A percentile compares a stretch with the other conserved stretches of the same genome.
phyloP scores from a whole-genome alignment of 2,113 vertebrate genomes.

The Cynopterus brachyotis region DNA sequence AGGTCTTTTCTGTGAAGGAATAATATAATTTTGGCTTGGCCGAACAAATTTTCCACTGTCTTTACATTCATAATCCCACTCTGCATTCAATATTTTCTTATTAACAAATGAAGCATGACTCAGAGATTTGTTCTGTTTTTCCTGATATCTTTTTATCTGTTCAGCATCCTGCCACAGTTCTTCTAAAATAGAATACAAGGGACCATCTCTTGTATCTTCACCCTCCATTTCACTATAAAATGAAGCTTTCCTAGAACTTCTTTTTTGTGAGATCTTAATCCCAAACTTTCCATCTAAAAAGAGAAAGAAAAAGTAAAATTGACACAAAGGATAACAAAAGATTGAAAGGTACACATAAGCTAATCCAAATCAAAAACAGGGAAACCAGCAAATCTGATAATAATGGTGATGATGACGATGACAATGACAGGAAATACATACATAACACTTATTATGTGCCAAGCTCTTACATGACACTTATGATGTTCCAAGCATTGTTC shows the following conservation, averaged over 20 bases:
- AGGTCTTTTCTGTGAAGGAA: constrained; percentile 57
- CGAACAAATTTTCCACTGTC: constrained; percentile 7
- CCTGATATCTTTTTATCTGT: constrained; percentile 49
- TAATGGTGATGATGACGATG: background rate
- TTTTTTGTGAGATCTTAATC: constrained; percentile 54
- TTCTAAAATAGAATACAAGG: constrained; percentile 67
- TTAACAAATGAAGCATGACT: constrained; percentile 30
- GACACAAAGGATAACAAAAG: background rate
- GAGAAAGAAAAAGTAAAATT: constrained; percentile 43
- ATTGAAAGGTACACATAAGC: constrained; percentile 12
- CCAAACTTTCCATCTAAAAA: constrained; percentile 63
- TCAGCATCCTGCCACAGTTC: constrained; percentile 59
- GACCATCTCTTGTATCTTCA: constrained; percentile 45
- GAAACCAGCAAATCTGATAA: constrained; percentile 21
- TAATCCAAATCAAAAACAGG: constrained; percentile 23
- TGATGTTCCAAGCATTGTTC: background rate
- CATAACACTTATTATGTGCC: constrained; percentile 4
- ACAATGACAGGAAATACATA: background rate
- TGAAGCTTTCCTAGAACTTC: constrained; percentile 49
- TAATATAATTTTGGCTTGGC: constrained; percentile 19
- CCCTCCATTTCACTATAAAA: constrained; percentile 44
- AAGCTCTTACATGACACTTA: background rate
- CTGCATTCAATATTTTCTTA: constrained; percentile 56
- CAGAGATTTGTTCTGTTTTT: constrained; percentile 25
- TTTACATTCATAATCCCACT: constrained; percentile 57